phyloP scores from a whole-genome alignment of 2,888 invertebrate species.

The Pelosia muscerda region DNA sequence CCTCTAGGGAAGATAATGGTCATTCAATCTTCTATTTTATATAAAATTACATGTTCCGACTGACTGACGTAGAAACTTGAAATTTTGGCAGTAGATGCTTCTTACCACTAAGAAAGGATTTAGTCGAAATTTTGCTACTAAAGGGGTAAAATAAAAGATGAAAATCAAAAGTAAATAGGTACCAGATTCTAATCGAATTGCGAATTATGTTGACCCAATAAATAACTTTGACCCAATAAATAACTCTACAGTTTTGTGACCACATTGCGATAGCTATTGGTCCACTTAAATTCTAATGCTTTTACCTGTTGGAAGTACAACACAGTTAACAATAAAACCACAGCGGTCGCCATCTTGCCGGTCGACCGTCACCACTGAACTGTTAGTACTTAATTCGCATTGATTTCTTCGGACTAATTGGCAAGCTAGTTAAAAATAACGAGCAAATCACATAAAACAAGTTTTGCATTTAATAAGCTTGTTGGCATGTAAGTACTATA shows the following conservation, averaged over 20 bases:
- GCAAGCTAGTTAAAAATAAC: slow-evolving; percentile 16
- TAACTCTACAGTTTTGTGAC: too few relatives aligned
- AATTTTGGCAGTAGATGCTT: not conserved
- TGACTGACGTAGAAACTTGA: not conserved
- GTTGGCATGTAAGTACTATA: not conserved
- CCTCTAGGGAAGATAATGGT: not conserved
- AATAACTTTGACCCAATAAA: too few relatives aligned
- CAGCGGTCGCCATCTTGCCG: slow-evolving; percentile 15
- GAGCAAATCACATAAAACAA: slow-evolving; percentile 1
- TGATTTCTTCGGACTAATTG: slow-evolving; percentile 34
- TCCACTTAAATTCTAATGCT: not conserved
- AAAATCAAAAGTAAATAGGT: too few relatives aligned
- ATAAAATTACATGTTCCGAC: too few relatives aligned
- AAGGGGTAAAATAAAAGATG: too few relatives aligned
- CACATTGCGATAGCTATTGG: too few relatives aligned
- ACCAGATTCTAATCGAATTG: too few relatives aligned
- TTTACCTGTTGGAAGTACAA: slow-evolving; percentile 33
- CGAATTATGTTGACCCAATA: too few relatives aligned
- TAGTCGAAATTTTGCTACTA: not conserved
- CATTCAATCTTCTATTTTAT: too few relatives aligned
- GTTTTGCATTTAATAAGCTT: slow-evolving; percentile 2
- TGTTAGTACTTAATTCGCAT: not conserved
- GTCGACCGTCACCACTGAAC: slow-evolving; percentile 19
- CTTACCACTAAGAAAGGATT: not conserved
- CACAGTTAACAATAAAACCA: slow-evolving; percentile 17